Evolutionary conservation across 2,113 vertebrate species (phyloP), one percentile per base, ranked within the genome.

Genomic region (Epinephelus lanceolatus): DNA sequence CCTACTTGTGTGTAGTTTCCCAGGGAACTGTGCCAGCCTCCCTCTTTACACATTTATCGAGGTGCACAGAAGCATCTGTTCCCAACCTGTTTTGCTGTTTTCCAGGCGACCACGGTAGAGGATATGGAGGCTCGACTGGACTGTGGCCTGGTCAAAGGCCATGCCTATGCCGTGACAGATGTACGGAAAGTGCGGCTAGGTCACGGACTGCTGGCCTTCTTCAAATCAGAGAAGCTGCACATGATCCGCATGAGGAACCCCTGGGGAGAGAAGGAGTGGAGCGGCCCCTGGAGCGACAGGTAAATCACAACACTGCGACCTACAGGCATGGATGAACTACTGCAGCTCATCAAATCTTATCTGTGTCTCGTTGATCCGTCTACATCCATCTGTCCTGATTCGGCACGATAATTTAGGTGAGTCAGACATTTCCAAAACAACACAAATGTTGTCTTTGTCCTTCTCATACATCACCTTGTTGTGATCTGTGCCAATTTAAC

Each of bases 191-290:
- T 99, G 57, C 96, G 98, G 0, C 94, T 99, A 25, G 98, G 98
- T 78, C 97, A 97, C 0, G 98, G 98, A 3, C 94, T 99, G 19
- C 91, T 99, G 72, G 96, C 98, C 33, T 99, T 96, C 89, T 99
- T 99, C 94, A 99, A 99, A 80, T 97, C 98, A 0, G 98, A 99
- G 94, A 98, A 98, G 92, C 94, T 99, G 81, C 96, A 97, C 57
- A 99, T 99, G 98, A 99, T 99, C 91, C 97, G 98, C 66, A 97
- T 99, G 96, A 96, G 98, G 83, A 99, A 99, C 90, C 98, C 98
- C 0, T 99, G 98, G 98, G 98, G 98, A 0, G 97, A 99, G 94
- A 95, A 96, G 78, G 98, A 99, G 86, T 99, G 98, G 98, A 99
- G 97, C 0, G 98, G 98, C 11, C 95, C 98, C 2, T 99, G 98